Evolutionary conservation across 2,113 vertebrate genomes (phyloP).

Genomic region (Benitochromis conjunctus): DNA sequence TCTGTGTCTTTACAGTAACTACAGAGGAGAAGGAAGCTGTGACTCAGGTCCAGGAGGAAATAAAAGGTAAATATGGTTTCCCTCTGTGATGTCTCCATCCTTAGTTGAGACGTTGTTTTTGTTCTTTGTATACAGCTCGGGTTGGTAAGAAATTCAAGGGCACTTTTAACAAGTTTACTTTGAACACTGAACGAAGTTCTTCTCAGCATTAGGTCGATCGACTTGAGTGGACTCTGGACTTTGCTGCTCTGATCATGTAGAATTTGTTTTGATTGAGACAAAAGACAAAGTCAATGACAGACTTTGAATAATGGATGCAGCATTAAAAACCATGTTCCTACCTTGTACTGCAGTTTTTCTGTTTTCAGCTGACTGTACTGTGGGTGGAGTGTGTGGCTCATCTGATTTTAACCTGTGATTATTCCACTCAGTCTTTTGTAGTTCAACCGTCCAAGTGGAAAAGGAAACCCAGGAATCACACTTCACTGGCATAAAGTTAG

Average conservation of each 20-base stretch:
- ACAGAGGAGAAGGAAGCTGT: slow-evolving; percentile 70
- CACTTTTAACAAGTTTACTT: background rate
- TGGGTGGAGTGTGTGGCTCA: background rate
- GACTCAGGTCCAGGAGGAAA: slow-evolving; percentile 72
- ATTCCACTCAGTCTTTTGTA: slow-evolving; percentile 83
- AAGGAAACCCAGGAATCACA: slow-evolving; percentile 75
- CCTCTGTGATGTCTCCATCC: background rate
- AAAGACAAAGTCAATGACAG: background rate
- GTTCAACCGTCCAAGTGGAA: slow-evolving; percentile 74
- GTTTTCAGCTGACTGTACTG: background rate
- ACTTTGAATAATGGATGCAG: background rate
- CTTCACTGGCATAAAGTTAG: slow-evolving; percentile 70
- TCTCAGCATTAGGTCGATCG: too few species aligned
- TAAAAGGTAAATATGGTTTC: slow-evolving; percentile 78
- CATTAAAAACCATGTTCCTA: background rate
- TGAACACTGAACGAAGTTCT: background rate
- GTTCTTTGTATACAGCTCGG: background rate
- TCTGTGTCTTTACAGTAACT: slow-evolving; percentile 74
- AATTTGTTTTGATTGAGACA: background rate
- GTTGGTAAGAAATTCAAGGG: background rate
- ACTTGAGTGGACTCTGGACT: background rate
- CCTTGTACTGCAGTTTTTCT: background rate
- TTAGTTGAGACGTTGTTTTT: background rate
- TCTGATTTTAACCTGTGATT: slow-evolving; percentile 37
- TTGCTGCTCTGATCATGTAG: background rate